Conservation (phyloP, 2,113 vertebrate species). For the Corythaeola cristata region DNA sequence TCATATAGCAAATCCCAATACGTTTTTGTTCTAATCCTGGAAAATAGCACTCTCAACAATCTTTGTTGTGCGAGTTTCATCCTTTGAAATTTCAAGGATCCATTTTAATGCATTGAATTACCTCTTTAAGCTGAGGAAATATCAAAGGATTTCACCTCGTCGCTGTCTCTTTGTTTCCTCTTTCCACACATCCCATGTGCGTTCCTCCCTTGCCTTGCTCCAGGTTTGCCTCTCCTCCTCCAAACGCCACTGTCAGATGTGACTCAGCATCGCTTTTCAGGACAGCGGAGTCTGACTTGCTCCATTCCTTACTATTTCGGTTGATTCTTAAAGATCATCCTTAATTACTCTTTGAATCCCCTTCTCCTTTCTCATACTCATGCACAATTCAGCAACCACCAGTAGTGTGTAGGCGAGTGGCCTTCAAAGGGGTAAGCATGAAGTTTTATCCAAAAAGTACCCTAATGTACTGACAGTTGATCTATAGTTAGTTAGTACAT, state of each 20-base stretch:
- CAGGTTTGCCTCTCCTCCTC: neutral
- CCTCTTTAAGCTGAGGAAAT: conserved; percentile 55
- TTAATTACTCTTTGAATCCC: neutral
- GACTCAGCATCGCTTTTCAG: neutral
- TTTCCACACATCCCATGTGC: neutral
- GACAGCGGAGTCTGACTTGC: neutral
- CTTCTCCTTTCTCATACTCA: neutral
- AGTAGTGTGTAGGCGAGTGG: conserved; percentile 31
- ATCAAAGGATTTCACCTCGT: conserved; percentile 33
- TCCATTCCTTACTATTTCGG: neutral
- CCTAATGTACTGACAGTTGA: conserved; percentile 56
- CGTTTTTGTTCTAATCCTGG: conserved; percentile 62
- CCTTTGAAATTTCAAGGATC: conserved; percentile 66
- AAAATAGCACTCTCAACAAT: conserved; percentile 48
- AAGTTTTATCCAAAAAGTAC: conserved; percentile 63
- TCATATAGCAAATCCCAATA: conserved; percentile 29
- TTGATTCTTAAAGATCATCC: conserved; percentile 6
- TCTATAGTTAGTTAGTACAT: conserved; percentile 72
- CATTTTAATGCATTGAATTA: conserved; percentile 33
- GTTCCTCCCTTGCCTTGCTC: neutral
- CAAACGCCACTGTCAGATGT: neutral
- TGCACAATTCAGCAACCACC: conserved; percentile 26
- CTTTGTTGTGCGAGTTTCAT: conserved; percentile 63
- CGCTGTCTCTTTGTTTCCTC: conserved; percentile 57
- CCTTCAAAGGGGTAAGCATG: conserved; percentile 47